Percentiles rank a stretch among this genome's conserved stretches.
Conservation (phyloP, 1,140 invertebrate species). For the Glossosoma conforme region DNA sequence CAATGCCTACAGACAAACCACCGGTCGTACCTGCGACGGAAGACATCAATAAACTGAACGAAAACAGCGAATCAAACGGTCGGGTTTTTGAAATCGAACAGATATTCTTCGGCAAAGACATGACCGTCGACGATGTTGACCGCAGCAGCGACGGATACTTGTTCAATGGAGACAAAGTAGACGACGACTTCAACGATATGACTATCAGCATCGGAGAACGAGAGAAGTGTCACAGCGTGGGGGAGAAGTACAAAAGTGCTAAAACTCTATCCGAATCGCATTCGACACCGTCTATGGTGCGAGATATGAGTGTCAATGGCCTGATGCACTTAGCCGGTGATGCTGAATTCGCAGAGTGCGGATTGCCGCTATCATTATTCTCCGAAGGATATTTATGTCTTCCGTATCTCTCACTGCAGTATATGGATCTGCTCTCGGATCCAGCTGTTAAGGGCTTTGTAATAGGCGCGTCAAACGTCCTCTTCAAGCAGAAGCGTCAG, state of each 20-base stretch:
- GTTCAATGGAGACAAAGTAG: slow-evolving; percentile 9
- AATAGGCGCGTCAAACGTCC: slow-evolving; percentile 94
- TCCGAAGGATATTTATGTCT: slow-evolving; percentile 91
- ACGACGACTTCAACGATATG: slow-evolving; percentile 10
- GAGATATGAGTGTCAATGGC: slow-evolving; percentile 51
- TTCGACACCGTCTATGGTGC: slow-evolving; percentile 46
- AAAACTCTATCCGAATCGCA: slow-evolving; percentile 42
- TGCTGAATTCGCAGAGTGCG: slow-evolving; percentile 69
- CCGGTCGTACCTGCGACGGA: slow-evolving; percentile 37
- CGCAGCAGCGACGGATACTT: not conserved
- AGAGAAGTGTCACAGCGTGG: slow-evolving; percentile 48
- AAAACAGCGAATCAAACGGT: slow-evolving; percentile 40
- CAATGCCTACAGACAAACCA: slow-evolving; percentile 50
- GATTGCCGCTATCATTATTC: slow-evolving; percentile 85
- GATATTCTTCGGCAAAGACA: slow-evolving; percentile 16
- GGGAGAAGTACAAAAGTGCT: slow-evolving; percentile 46
- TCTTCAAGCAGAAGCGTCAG: slow-evolving; percentile 94
- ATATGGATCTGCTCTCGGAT: slow-evolving; percentile 88
- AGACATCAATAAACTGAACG: slow-evolving; percentile 30
- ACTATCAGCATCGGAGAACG: slow-evolving; percentile 32
- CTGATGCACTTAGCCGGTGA: slow-evolving; percentile 51
- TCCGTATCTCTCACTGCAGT: slow-evolving; percentile 93
- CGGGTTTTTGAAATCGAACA: slow-evolving; percentile 31
- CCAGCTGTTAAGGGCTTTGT: slow-evolving; percentile 86
- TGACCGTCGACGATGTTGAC: slow-evolving; percentile 5